Base-by-base conservation (phyloP, 2,113 vertebrate species). In the Loxodonta africana region DNA sequence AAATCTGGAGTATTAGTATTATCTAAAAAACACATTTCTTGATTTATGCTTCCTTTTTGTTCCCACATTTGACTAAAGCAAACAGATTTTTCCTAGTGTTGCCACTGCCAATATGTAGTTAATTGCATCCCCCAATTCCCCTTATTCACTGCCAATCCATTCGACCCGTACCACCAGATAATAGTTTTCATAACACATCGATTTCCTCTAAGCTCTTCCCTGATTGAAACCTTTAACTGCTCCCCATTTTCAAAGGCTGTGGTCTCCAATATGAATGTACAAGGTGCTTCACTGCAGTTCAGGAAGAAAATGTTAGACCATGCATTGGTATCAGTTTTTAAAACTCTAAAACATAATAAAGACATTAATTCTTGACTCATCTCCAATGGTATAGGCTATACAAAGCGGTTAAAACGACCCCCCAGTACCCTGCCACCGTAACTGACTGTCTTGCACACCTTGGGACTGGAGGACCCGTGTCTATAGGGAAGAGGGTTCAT, bases 181-280 rank as follows among this genome's bases (percentile, higher is more conserved):
- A 78, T 0, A 65, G 30, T 83, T 83, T 88, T 83, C 62, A 73
- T 9, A 91, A 53, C 28, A 63, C 28, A 63, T 14, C 12, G 17
- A 71, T 73, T 80, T 78, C 8, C 81, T 62, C 57, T 53, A 23
- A 4, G 73, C 18, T 60, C 73, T 83, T 80, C 44, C 9, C 57
- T 78, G 6, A 65, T 76, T 84, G 60, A 71, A 77, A 77, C 82
- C 26, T 65, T 41, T 44, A 71, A 80, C 53, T 76, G 12, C 28
- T 91, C 88, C 44, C 23, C 51, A 78, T 73, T 95, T 91, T 78
- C 83, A 83, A 94, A 93, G 53, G 46, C 20, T 25, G 14, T 88
- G n/a, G 51, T 48, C 8, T 73, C n/a, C 78, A 67, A 90, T 85
- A 41, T 46, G 6, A 41, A 33, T n/a, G 14, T 48, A n/a, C 25